A percentile compares a stretch with the other conserved stretches of the same genome.
These are phyloP conservation scores for Drosophila multiciliata DNA, from an alignment of 2,888 invertebrate genomes.

Conservation along the genomic window DNA sequence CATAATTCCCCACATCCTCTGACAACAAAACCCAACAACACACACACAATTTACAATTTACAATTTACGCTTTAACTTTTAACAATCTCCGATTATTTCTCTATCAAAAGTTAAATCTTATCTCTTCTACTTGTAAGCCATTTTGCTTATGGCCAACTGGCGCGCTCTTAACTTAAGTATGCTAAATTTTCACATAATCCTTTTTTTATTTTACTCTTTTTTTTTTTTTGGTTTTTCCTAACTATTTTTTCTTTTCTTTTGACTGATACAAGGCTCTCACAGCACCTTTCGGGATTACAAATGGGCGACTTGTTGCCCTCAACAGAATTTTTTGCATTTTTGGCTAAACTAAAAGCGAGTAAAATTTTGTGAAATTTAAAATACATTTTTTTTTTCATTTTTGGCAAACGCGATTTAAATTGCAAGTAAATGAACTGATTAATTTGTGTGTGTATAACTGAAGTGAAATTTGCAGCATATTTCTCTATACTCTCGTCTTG, in stretches of 20 bases:
- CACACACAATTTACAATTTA: constrained; percentile 24
- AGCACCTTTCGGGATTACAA: constrained; percentile 14
- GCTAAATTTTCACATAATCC: constrained; percentile 50
- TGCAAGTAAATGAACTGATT: constrained; percentile 6
- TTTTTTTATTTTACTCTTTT: not conserved
- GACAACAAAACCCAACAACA: constrained; percentile 40
- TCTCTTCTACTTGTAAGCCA: constrained; percentile 9
- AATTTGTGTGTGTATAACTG: constrained; percentile 32
- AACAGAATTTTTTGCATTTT: constrained; percentile 44
- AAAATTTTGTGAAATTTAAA: constrained; percentile 26
- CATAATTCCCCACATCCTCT: constrained; percentile 38
- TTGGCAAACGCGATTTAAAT: constrained; percentile 10
- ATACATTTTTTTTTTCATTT: constrained; percentile 20
- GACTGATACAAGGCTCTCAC: constrained; percentile 40
- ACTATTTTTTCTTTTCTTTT: constrained; percentile 49
- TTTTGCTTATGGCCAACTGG: constrained; percentile 37
- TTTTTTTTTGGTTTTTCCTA: constrained; percentile 18
- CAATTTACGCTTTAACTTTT: constrained; percentile 30
- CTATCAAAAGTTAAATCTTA: constrained; percentile 26
- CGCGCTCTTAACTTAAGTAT: constrained; percentile 68
- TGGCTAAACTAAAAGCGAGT: constrained; percentile 59
- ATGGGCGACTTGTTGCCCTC: constrained; percentile 66
- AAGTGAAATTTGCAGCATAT: constrained; percentile 69
- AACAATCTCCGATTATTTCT: constrained; percentile 36
- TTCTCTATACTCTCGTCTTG: constrained; percentile 10